phyloP scores from a whole-genome alignment of 1,140 invertebrate genomes.

The Elysia chlorotica region DNA sequence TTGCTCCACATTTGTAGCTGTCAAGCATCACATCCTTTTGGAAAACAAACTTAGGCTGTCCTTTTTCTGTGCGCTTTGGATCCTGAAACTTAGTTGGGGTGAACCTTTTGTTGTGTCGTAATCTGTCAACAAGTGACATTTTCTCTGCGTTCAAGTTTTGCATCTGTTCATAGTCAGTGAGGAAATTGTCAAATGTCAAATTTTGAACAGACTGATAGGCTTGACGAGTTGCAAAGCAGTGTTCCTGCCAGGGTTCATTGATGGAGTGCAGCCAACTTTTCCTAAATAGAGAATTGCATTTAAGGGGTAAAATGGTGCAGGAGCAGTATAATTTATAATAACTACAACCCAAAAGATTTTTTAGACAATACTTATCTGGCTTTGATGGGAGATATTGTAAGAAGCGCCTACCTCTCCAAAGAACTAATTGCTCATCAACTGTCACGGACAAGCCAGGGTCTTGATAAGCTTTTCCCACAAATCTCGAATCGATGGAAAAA shows the following conservation, averaged over 20 bases:
- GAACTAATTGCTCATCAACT: slow-evolving; percentile 49
- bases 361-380: slow-evolving; percentile 63
- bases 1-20: neutral
- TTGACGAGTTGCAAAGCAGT: slow-evolving; percentile 12
- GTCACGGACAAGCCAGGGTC: slow-evolving; percentile 30
- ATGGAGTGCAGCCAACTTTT: neutral
- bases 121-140: neutral
- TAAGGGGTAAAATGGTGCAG: slow-evolving; percentile 20
- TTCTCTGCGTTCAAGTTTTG: neutral
- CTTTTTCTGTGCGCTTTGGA: neutral
- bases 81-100: neutral
- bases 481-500: too few species aligned
- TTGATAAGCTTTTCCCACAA: slow-evolving; percentile 28
- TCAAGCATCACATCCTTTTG: neutral
- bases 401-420: slow-evolving; percentile 40
- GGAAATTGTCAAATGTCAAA: slow-evolving; percentile 28
- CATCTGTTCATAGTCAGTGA: slow-evolving; percentile 7
- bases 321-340: too few species aligned
- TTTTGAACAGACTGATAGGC: slow-evolving; percentile 21
- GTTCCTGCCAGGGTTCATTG: slow-evolving; percentile 5
- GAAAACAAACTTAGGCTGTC: neutral
- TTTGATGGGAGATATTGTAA: slow-evolving; percentile 62
- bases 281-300: slow-evolving; percentile 19
- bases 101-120: slow-evolving; percentile 1
- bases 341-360: slow-evolving; percentile 39